Evolutionary conservation across 2,113 vertebrate genomes (phyloP), one percentile per base, ranked within the genome.

Genomic region (Columba livia): DNA sequence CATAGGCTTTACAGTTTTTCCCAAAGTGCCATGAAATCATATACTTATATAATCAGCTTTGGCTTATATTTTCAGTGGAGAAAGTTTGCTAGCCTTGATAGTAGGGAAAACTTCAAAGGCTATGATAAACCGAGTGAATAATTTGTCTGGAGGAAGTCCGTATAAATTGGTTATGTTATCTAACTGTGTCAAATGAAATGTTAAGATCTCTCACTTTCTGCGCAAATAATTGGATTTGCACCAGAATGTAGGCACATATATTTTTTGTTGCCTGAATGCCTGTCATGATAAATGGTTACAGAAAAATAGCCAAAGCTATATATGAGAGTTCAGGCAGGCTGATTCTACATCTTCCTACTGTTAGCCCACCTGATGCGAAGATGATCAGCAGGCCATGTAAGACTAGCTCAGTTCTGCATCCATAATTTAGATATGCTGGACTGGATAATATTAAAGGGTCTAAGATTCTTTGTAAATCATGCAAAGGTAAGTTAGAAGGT

Each of bases 31-130:
- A 11, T 86, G 80, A 86, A 88, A 67, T 3, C 34, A 21, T 64
- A 24, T 77, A 48, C 9, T 95, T 96, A 42, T 0, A 60, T 91
- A 91, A 83, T 70, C 79, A 87, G 19, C 24, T 48, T 10, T 78
- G 42, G 42, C 57, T 94, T 15, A 9, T 62, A 17, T 38, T 95
- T 78, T 90, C 53, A 70, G 26, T 60, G 58, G 29, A 75, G 93
- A 79, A 73, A 88, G 31, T 85, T 96, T 85, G 38, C 29, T 67
- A 88, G 67, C 58, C 67, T 85, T 85, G 71, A 89, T 89, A 89
- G 50, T 4, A 82, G 36, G n/a, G 51, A 93, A 85, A 84, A 88
- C 79, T 95, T 95, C 92, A 96, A 97, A 97, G 82, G 24, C 69
- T 86, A 28, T 72, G 53, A 83, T 86, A 86, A 95, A 90, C 92